These are phyloP conservation scores for Macrochelys suwanniensis DNA, from an alignment of 2,797 vertebrate genomes.

Conservation along the genomic window DNA sequence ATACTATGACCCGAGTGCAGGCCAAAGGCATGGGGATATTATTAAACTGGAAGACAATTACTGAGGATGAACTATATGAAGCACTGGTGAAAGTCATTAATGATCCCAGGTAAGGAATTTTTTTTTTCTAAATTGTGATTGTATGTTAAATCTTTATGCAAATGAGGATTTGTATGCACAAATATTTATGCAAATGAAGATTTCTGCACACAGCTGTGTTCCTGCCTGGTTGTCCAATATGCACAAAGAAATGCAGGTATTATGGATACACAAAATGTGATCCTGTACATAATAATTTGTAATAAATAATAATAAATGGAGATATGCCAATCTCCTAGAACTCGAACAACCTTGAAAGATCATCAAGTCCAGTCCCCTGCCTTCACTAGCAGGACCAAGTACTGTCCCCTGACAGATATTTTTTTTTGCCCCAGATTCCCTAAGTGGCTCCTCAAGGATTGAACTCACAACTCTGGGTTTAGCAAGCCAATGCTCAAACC, in stretches of 20 bases:
- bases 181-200: background rate
- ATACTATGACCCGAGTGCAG: constrained; percentile 97
- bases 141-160: fast-evolving
- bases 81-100: constrained; percentile 91
- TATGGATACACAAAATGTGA: background rate
- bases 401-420: no score
- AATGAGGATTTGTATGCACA: background rate
- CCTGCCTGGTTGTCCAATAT: background rate
- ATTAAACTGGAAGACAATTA: constrained; percentile 95
- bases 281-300: background rate
- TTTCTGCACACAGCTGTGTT: background rate
- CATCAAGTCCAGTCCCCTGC: no score
- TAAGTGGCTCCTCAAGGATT: no score
- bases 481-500: no score
- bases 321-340: no score
- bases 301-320: no score
- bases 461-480: no score
- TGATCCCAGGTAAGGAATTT: constrained; percentile 87
- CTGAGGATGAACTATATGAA: constrained; percentile 88
- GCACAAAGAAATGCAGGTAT: background rate
- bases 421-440: no score
- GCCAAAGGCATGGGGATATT: constrained; percentile 98
- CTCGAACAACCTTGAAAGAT: no score
- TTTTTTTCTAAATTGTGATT: background rate
- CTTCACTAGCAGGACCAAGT: no score